Percentiles rank a stretch among this genome's conserved stretches.
These are phyloP conservation scores for Herminia tarsipennalis DNA, from an alignment of 2,888 invertebrate species.

Conservation along the genomic window DNA sequence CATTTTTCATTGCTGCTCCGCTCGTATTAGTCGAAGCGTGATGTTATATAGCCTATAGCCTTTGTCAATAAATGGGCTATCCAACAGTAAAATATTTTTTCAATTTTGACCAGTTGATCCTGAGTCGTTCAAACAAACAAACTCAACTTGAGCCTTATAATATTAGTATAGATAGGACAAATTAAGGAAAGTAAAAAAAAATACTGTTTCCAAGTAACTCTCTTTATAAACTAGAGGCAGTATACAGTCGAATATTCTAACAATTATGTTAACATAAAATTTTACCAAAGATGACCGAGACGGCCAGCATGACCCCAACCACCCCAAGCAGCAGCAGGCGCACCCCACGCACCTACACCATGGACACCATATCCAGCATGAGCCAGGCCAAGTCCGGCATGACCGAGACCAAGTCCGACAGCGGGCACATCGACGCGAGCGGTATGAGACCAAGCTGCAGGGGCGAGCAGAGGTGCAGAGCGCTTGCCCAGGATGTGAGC, in stretches of 20 bases:
- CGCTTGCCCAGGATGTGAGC: slow-evolving; percentile 69
- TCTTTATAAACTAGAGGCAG: slow-evolving; percentile 72
- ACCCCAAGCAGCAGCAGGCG: slow-evolving; percentile 41
- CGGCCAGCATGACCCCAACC: slow-evolving; percentile 38
- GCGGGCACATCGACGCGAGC: slow-evolving; percentile 56
- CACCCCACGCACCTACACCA: slow-evolving; percentile 41
- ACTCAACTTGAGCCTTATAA: too few species aligned
- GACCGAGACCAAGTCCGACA: slow-evolving; percentile 12
- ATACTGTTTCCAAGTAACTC: slow-evolving; percentile 65
- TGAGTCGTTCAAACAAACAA: too few species aligned
- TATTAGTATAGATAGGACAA: too few species aligned
- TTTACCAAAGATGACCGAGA: slow-evolving; percentile 62
- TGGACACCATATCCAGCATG: slow-evolving; percentile 52
- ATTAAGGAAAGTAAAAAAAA: slow-evolving; percentile 26
- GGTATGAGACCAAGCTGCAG: slow-evolving; percentile 56
- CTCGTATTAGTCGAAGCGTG: too few species aligned
- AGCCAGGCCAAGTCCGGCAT: slow-evolving; percentile 42
- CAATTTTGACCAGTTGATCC: too few species aligned
- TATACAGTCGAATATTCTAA: slow-evolving; percentile 38
- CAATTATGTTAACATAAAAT: slow-evolving; percentile 44
- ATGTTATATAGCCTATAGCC: too few species aligned
- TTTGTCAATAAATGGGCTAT: too few species aligned
- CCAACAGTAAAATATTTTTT: too few species aligned
- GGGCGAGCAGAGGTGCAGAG: slow-evolving; percentile 61
- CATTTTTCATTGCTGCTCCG: too few species aligned